These are phyloP conservation scores for Geophilus truncorum DNA, from an alignment of 2,888 invertebrate genomes.

Conservation along the genomic window DNA sequence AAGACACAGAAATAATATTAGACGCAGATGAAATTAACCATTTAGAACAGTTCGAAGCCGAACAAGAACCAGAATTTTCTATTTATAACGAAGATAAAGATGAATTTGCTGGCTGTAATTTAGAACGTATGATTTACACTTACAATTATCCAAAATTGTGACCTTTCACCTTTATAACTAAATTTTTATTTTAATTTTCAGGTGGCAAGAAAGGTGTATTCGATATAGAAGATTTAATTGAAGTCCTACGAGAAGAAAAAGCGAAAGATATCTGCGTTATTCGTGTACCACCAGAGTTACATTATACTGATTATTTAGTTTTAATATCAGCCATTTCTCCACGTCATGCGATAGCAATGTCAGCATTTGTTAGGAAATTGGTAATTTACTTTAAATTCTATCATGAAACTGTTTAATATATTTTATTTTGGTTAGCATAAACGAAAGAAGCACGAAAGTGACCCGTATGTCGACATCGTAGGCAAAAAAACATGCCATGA, in stretches of 20 bases:
- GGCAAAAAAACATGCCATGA: not conserved
- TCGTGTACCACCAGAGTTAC: constrained; percentile 63
- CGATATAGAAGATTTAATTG: constrained; percentile 79
- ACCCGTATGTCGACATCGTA: not conserved
- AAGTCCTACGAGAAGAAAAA: constrained; percentile 69
- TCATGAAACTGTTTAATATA: not conserved
- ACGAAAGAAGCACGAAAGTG: not conserved
- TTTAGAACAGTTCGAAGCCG: not conserved
- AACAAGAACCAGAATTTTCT: not conserved
- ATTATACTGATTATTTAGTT: constrained; percentile 80
- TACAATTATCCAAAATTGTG: not conserved
- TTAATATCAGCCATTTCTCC: constrained; percentile 58
- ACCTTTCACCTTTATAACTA: not conserved
- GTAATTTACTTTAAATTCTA: constrained; percentile 33
- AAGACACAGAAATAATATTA: constrained; percentile 31
- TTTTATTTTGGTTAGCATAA: not conserved
- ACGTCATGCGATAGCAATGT: constrained; percentile 47
- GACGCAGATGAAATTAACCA: constrained; percentile 32
- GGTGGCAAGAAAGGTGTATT: constrained; percentile 79
- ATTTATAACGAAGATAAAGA: not conserved
- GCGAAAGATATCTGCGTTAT: constrained; percentile 75
- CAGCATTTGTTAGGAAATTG: constrained; percentile 41
- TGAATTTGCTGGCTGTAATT: not conserved
- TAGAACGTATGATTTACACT: constrained; percentile 29
- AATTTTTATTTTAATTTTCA: constrained; percentile 49